Evolutionary conservation across 2,113 vertebrate genomes (phyloP).

Genomic region (Megaptera novaeangliae): DNA sequence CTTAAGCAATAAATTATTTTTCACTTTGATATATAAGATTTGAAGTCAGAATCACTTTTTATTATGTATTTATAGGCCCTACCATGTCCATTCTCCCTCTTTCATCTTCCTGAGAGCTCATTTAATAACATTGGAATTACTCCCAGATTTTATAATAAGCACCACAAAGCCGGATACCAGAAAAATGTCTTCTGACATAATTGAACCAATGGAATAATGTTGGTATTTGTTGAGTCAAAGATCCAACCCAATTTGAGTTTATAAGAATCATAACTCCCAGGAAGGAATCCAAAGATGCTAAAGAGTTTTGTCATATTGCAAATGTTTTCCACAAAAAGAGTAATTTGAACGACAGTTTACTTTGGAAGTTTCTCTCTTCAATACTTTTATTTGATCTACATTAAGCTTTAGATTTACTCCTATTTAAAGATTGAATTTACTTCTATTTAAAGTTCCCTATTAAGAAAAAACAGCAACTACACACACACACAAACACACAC

Average conservation of each 20-base stretch:
- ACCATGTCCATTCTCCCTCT: background rate
- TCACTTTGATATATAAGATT: background rate
- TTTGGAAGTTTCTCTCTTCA: background rate
- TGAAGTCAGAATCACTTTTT: background rate
- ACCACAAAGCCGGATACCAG: background rate
- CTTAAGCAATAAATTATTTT: slow-evolving; percentile 7
- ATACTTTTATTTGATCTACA: background rate
- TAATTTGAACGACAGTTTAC: background rate
- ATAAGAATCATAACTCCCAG: background rate
- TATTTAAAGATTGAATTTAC: background rate
- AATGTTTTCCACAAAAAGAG: background rate
- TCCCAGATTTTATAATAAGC: slow-evolving; percentile 33
- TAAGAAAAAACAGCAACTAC: background rate
- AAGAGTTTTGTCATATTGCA: background rate
- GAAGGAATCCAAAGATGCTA: background rate
- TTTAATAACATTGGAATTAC: slow-evolving; percentile 10
- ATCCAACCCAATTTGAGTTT: background rate
- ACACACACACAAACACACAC: background rate
- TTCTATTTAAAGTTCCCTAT: background rate
- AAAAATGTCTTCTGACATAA: background rate
- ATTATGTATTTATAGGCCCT: background rate
- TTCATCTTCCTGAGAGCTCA: slow-evolving; percentile 10
- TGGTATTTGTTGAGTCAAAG: background rate
- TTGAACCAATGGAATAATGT: background rate
- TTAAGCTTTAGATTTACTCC: background rate